Percentiles rank a stretch among this genome's conserved stretches.
Conservation (phyloP, 2,888 invertebrate species). For the Deroplatys truncata region DNA sequence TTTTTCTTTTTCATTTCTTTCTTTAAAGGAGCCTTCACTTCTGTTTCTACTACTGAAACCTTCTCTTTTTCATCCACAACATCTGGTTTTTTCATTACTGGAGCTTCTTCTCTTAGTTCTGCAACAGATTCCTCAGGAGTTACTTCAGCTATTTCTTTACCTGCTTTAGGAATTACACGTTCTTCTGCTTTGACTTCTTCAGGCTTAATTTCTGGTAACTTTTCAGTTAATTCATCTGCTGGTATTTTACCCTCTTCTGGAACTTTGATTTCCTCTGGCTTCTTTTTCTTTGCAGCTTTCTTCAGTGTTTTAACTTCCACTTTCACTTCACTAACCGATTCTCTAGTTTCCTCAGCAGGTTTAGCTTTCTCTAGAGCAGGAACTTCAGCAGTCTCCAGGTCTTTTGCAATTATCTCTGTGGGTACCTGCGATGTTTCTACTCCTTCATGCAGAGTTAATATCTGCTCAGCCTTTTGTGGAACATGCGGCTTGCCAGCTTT, state of each 20-base stretch:
- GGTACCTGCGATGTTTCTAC: conserved; percentile 5
- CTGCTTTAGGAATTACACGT: conserved; percentile 10
- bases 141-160: conserved; percentile 14
- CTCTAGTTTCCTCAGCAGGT: conserved; percentile 9
- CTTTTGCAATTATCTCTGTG: conserved; percentile 6
- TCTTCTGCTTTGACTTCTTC: conserved; percentile 1
- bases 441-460: conserved; percentile 8
- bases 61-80: conserved; percentile 6
- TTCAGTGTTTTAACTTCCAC: neutral
- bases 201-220: neutral
- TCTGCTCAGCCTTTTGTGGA: conserved; percentile 32
- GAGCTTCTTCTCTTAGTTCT: neutral
- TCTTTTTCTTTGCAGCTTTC: conserved; percentile 2
- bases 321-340: neutral
- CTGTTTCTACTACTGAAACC: neutral
- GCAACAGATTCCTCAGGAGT: neutral
- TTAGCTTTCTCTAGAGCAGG: neutral
- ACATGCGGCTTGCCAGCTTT: conserved; percentile 24
- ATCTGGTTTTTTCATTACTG: neutral
- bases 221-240: neutral
- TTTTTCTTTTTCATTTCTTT: conserved; percentile 31
- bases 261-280: neutral
- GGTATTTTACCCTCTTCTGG: neutral
- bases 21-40: conserved; percentile 26
- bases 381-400: neutral